These are phyloP conservation scores for Aphis craccivora DNA, from an alignment of 1,140 invertebrate genomes.

Conservation along the genomic window DNA sequence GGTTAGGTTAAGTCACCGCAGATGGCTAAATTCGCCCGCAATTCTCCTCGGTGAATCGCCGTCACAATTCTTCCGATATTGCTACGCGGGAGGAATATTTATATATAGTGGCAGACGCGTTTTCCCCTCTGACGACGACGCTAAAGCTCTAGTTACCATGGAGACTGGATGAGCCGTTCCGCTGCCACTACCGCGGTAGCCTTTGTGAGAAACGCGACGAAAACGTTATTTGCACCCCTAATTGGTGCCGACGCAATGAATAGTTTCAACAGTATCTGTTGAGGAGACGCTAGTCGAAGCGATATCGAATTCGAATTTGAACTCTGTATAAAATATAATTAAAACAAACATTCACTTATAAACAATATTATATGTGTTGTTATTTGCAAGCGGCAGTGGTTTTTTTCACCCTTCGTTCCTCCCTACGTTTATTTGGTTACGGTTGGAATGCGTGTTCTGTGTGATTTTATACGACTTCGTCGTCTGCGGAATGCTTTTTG, in stretches of 20 bases:
- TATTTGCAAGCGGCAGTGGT: background rate
- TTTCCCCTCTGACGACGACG: background rate
- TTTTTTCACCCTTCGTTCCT: background rate
- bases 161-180: background rate
- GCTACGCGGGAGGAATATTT: background rate
- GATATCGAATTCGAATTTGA: constrained; percentile 9
- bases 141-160: constrained; percentile 5
- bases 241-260: background rate
- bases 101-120: background rate
- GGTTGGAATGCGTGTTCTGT: background rate
- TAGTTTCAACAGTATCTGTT: background rate
- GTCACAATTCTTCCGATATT: background rate
- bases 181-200: background rate
- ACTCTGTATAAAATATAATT: background rate
- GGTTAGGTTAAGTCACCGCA: too few species aligned
- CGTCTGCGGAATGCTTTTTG: background rate
- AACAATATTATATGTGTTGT: background rate
- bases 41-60: too few species aligned
- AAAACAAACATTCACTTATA: background rate
- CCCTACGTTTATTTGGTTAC: background rate
- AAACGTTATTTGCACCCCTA: constrained; percentile 41
- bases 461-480: constrained; percentile 6
- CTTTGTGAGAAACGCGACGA: constrained; percentile 16
- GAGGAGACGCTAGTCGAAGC: background rate
- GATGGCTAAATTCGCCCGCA: too few species aligned